These are phyloP conservation scores for Elysia crispata DNA, from an alignment of 2,888 invertebrate genomes.

Conservation along the genomic window DNA sequence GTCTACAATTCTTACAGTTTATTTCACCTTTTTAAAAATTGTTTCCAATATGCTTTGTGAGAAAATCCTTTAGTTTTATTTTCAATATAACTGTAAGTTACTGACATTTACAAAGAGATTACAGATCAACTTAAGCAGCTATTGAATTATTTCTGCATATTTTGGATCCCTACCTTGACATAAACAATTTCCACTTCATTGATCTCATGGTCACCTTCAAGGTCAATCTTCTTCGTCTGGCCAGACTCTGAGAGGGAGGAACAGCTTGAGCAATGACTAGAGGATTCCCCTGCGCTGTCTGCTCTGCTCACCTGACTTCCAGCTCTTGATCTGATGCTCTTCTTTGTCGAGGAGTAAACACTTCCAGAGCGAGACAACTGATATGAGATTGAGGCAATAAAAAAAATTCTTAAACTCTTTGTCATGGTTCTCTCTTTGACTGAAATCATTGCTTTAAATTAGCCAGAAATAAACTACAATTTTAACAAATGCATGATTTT, in stretches of 20 bases:
- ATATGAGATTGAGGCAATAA: neutral
- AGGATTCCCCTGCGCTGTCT: conserved; percentile 39
- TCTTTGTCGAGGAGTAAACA: conserved; percentile 52
- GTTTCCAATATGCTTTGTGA: no score
- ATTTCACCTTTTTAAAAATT: no score
- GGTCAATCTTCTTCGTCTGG: conserved; percentile 60
- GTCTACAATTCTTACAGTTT: no score
- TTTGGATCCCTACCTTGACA: conserved; percentile 26
- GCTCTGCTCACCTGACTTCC: conserved; percentile 52
- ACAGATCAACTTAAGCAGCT: no score
- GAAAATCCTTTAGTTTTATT: no score
- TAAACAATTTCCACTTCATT: conserved; percentile 88
- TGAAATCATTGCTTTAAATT: no score
- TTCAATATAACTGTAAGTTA: no score
- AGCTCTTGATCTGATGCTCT: conserved; percentile 56
- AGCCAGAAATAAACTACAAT: no score
- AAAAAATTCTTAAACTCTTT: neutral
- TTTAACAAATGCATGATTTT: no score
- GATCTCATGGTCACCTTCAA: conserved; percentile 82
- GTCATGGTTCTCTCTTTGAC: no score
- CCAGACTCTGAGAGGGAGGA: conserved; percentile 54
- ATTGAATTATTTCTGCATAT: no score
- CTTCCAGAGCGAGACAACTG: conserved; percentile 50
- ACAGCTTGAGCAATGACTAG: conserved; percentile 55
- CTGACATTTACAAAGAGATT: no score